A percentile compares a stretch with the other conserved stretches of the same genome.
Evolutionary conservation across 1,140 invertebrate species (phyloP).

Genomic region (Zaprionus africanus): DNA sequence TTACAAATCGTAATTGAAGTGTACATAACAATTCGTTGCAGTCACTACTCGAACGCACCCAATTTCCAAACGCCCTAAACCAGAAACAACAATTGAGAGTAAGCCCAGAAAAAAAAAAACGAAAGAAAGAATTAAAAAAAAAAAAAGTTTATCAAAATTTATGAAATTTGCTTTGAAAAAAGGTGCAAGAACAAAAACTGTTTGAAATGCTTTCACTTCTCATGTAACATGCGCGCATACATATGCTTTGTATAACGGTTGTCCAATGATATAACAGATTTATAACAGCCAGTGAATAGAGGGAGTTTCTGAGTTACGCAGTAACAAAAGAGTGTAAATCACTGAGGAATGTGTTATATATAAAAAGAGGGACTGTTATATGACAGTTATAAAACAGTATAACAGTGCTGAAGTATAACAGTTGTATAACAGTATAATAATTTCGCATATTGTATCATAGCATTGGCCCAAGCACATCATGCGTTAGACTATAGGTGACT

Average conservation of each 20-base stretch:
- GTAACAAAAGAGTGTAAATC: too few relatives aligned
- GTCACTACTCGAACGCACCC: conserved; percentile 95
- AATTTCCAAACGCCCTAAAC: conserved; percentile 92
- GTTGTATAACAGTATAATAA: neutral
- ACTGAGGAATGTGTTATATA: too few relatives aligned
- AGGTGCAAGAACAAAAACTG: conserved; percentile 2
- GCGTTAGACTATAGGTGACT: too few relatives aligned
- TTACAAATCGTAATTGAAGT: conserved; percentile 61
- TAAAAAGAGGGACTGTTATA: too few relatives aligned
- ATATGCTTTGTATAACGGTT: conserved; percentile 14
- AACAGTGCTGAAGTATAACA: too few relatives aligned
- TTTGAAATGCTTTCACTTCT: conserved; percentile 9
- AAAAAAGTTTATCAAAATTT: neutral
- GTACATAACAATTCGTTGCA: conserved; percentile 87
- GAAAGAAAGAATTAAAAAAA: conserved; percentile 9
- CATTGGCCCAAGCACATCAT: neutral
- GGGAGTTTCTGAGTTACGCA: neutral
- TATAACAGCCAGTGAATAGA: neutral
- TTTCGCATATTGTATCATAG: neutral
- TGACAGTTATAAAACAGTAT: neutral
- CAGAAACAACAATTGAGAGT: conserved; percentile 95
- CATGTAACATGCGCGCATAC: conserved; percentile 1
- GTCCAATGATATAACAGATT: conserved; percentile 13
- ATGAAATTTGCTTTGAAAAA: conserved; percentile 23
- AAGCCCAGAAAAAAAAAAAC: conserved; percentile 86